phyloP scores from a whole-genome alignment of 2,113 vertebrate species.

The Psilopogon haemacephalus region DNA sequence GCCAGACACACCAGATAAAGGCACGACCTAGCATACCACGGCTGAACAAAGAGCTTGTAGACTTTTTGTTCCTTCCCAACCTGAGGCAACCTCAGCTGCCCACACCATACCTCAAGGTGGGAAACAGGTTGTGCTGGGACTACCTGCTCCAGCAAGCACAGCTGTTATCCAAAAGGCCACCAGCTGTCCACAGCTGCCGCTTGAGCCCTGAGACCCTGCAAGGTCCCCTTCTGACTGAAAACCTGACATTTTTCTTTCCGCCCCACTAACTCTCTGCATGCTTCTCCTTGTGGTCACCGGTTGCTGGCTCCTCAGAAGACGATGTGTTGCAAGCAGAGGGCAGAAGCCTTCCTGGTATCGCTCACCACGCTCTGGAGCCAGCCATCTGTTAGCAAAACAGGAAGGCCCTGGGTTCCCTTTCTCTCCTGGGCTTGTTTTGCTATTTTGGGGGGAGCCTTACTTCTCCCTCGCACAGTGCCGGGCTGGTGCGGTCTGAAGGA shows the following conservation, averaged over 20 bases:
- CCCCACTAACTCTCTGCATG: slow-evolving; percentile 38
- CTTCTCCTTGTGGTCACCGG: slow-evolving; percentile 67
- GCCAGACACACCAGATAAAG: not conserved
- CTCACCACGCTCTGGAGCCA: slow-evolving; percentile 81
- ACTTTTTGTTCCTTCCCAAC: not conserved
- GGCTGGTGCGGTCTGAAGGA: slow-evolving; percentile 72
- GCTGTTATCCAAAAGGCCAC: not conserved
- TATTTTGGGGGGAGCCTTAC: slow-evolving; percentile 83
- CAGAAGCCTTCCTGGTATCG: slow-evolving; percentile 80
- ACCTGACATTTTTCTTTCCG: slow-evolving; percentile 68
- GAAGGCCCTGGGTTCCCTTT: slow-evolving; percentile 86
- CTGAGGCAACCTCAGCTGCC: not conserved
- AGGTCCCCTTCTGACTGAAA: not conserved
- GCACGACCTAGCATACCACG: not conserved
- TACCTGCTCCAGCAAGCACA: not conserved
- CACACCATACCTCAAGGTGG: not conserved
- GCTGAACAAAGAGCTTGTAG: not conserved
- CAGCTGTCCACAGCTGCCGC: not conserved
- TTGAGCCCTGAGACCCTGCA: not conserved
- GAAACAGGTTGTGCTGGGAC: not conserved
- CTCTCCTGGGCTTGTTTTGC: slow-evolving; percentile 79
- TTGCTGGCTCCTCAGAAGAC: slow-evolving; percentile 56
- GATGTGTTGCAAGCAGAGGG: slow-evolving; percentile 72
- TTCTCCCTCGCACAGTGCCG: slow-evolving; percentile 77
- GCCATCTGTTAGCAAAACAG: slow-evolving; percentile 89